phyloP scores from a whole-genome alignment of 1,140 invertebrate genomes.

The Saccostrea echinata region DNA sequence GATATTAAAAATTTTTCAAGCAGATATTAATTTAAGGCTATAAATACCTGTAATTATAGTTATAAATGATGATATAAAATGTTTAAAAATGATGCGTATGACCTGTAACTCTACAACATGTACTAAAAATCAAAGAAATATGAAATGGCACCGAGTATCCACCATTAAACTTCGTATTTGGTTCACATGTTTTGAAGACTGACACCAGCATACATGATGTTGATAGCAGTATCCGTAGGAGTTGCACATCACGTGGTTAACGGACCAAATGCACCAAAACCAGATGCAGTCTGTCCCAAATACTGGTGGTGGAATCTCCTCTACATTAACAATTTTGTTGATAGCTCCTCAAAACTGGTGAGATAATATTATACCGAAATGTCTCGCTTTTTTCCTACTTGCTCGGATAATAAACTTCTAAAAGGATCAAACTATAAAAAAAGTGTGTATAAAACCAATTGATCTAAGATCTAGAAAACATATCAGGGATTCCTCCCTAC shows the following conservation, averaged over 20 bases:
- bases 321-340: conserved; percentile 87
- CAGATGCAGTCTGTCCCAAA: conserved; percentile 80
- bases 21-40: too few species aligned
- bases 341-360: neutral
- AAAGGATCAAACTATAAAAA: too few species aligned
- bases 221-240: conserved; percentile 42
- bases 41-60: too few species aligned
- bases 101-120: too few species aligned
- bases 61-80: too few species aligned
- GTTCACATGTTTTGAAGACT: conserved; percentile 18
- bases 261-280: conserved; percentile 78
- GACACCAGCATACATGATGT: conserved; percentile 55
- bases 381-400: too few species aligned
- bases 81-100: too few species aligned
- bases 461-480: too few species aligned
- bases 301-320: conserved; percentile 91
- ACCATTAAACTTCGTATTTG: neutral
- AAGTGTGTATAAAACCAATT: too few species aligned
- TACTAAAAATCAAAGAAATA: neutral
- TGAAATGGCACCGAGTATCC: neutral
- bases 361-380: neutral
- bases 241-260: conserved; percentile 81
- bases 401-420: too few species aligned
- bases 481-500: too few species aligned
- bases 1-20: too few species aligned